Conservation (phyloP, 2,113 vertebrate species). For the Pelecanus crispus region DNA sequence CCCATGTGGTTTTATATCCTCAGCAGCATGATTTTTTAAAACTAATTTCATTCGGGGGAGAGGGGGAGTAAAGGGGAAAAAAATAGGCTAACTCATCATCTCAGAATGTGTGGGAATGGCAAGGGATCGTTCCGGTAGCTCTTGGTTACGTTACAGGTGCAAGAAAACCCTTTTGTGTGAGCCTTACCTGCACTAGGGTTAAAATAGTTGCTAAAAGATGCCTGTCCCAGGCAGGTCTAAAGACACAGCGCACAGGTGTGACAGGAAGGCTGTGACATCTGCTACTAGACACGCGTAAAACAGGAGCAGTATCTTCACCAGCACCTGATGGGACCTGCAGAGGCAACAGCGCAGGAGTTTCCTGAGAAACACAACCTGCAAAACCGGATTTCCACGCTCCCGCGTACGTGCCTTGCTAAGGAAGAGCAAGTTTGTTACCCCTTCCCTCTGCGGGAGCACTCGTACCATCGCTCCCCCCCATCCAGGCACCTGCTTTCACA, state of each 20-base stretch:
- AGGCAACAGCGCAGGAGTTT: background rate
- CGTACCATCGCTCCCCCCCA: background rate
- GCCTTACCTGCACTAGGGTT: background rate
- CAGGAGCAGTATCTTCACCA: background rate
- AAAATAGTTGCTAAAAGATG: background rate
- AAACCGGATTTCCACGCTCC: background rate
- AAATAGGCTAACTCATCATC: background rate
- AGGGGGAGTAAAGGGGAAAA: background rate
- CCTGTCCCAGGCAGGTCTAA: background rate
- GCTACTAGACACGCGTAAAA: background rate
- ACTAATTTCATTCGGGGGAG: background rate
- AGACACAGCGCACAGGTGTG: background rate
- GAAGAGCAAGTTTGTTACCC: background rate
- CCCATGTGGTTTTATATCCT: background rate
- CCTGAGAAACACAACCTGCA: background rate
- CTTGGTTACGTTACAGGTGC: no score
- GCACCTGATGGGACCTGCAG: background rate
- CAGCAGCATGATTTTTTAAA: fast-evolving
- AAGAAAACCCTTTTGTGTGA: background rate
- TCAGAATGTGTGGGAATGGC: background rate
- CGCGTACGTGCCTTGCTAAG: background rate
- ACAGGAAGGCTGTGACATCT: no score
- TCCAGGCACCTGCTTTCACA: background rate
- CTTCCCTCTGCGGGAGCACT: background rate
- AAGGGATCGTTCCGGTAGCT: background rate